These are phyloP conservation scores for Trogon melanurus DNA, from an alignment of 2,113 vertebrate genomes.

Conservation along the genomic window DNA sequence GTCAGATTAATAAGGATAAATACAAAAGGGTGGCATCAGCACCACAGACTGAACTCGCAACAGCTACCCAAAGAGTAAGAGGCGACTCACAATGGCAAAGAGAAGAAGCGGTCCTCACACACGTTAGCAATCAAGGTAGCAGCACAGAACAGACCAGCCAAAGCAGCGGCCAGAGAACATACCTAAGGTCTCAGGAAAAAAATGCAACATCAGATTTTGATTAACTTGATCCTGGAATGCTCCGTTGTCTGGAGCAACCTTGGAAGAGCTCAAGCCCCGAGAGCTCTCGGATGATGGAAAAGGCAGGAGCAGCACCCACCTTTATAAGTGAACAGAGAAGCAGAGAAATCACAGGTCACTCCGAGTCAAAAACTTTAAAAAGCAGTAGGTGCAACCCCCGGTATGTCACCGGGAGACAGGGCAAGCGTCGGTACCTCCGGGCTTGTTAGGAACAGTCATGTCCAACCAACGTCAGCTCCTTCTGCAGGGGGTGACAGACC, in stretches of 20 bases:
- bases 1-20: neutral
- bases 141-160: neutral
- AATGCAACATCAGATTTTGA: neutral
- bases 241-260: neutral
- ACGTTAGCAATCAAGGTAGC: fast-evolving
- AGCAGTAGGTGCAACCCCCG: neutral
- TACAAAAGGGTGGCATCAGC: neutral
- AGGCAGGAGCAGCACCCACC: neutral
- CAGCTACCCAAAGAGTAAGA: neutral
- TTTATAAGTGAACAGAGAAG: fast-evolving
- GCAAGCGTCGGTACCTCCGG: fast-evolving
- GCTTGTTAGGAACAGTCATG: neutral
- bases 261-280: neutral
- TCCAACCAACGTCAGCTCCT: neutral
- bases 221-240: neutral
- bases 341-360: neutral
- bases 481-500: neutral
- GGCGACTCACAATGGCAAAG: neutral
- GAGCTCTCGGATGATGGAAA: neutral
- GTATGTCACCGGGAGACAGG: neutral
- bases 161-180: neutral
- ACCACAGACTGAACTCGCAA: neutral
- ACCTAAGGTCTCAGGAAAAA: neutral
- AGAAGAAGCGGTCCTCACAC: neutral
- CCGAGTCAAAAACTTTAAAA: neutral